Evolutionary conservation across 2,797 vertebrate genomes (phyloP).

Genomic region (Enteromius radiatus): DNA sequence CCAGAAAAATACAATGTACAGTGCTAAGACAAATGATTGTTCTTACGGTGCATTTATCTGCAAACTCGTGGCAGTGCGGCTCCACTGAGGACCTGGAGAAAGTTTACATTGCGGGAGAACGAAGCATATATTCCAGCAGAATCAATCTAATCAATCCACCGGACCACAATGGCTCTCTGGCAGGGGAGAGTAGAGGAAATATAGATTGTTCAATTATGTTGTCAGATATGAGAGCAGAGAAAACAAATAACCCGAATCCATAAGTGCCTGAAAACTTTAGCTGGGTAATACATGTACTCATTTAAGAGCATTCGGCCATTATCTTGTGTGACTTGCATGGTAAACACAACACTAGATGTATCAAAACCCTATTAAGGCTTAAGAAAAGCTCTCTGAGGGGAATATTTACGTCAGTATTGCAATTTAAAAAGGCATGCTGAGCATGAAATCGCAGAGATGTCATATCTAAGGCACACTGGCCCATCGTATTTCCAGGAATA

Average conservation of each 20-base stretch:
- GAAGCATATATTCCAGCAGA: slow-evolving; percentile 41
- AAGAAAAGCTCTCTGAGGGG: background rate
- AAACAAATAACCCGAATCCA: slow-evolving; percentile 54
- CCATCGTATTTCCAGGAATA: slow-evolving; percentile 37
- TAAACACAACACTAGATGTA: slow-evolving; percentile 36
- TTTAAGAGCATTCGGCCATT: slow-evolving; percentile 46
- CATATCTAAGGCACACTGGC: slow-evolving; percentile 8
- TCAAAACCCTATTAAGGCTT: slow-evolving; percentile 36
- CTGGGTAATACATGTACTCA: slow-evolving; percentile 46
- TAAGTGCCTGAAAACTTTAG: slow-evolving; percentile 54
- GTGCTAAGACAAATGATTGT: slow-evolving; percentile 4
- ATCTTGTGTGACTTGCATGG: slow-evolving; percentile 31
- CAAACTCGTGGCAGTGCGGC: slow-evolving; percentile 23
- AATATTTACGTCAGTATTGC: slow-evolving; percentile 21
- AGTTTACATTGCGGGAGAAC: slow-evolving; percentile 49
- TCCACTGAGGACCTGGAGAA: slow-evolving; percentile 38
- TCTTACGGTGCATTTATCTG: slow-evolving; percentile 23
- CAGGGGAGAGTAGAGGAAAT: slow-evolving; percentile 45
- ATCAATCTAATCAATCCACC: slow-evolving; percentile 60
- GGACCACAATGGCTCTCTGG: slow-evolving; percentile 52
- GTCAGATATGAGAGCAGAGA: slow-evolving; percentile 57
- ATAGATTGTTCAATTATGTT: slow-evolving; percentile 62
- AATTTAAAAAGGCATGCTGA: slow-evolving; percentile 29
- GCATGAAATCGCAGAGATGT: slow-evolving; percentile 32
- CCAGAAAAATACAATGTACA: slow-evolving; percentile 9